Base-by-base conservation (phyloP, 2,113 vertebrate genomes). In the Chaenocephalus aceratus region DNA sequence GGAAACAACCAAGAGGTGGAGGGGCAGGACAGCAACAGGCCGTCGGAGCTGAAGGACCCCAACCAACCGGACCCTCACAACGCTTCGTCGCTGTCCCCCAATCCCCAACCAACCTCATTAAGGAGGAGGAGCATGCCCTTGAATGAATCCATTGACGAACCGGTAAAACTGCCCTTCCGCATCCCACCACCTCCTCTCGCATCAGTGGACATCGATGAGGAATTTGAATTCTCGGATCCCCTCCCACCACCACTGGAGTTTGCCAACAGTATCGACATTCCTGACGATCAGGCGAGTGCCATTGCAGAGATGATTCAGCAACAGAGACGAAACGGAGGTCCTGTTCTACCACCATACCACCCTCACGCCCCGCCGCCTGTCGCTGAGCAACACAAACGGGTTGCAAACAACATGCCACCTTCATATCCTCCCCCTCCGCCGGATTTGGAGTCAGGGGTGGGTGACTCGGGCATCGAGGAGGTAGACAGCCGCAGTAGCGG, bases 181-280 rank as follows among this genome's bases (percentile, higher is more conserved):
- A 99, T 99, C 76, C 98, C 98, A 15, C 98, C 97, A 0, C 97
- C 97, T 0, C 97, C 97, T 36, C 86, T 99, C 82, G 96, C 96
- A 0, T 99, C 98, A 0, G 96, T 99, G 14, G 98, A 99, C 77
- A 95, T 98, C 0, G 97, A 99, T 13, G 98, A 99, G 80, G 98
- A 99, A 8, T 99, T 99, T 82, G 93, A 98, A 44, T 98, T 97
- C 80, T 94, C 97, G 6, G 98, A 99, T 89, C 98, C 98, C 1
- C 93, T 99, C 51, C 98, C 98, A 2, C 98, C 98, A 14, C 98
- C 98, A 3, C 91, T 99, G 77, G 98, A 99, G 91, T 99, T 99
- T 5, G 98, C 98, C 48, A 99, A 99, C 89, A 99, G 98, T 86
- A 97, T 99, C 61, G 98, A 99, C 90, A 97, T 98, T 70, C 96